Base-by-base conservation (phyloP, 2,888 invertebrate genomes). In the Apotomis betuletana region DNA sequence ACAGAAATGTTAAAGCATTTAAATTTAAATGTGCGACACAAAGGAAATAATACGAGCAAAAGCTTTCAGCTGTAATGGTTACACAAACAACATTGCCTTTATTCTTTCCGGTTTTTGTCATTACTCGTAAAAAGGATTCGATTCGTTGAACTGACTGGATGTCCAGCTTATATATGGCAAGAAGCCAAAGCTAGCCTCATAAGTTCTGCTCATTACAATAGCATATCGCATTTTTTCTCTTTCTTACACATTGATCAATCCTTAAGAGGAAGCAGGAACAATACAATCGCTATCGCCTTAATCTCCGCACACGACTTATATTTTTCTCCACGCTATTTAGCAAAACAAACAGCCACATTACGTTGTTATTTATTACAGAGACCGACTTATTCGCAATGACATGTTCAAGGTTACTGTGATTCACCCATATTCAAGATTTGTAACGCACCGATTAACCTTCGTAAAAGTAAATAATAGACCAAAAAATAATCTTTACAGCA, bases 1-100 rank as follows among this genome's bases (percentile, higher is more conserved):
- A 27, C 27, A 27, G 27, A 27, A 27, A 27, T 27, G 27, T 41
- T 41, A 41, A 41, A 41, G 5, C 6, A 41, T 41, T 41, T 41
- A 6, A 41, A 41, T 27, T 27, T 41, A 41, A 41, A 41, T 6
- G 41, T 41, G 27, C 41, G 41, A 6, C 15, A 3, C 54, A 64
- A 54, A 4, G 0, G 9, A 2, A 54, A 27, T 27, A 15, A 44
- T 54, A 64, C 54, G 27, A 27, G 27, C 44, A 15, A 63, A 62
- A 51, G 27, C 62, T 51, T 51, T 49, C 51, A 12, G 38, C 10
- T 38, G n/a, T 15, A 38, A 44, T 15, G 41, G 44, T 38, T 41
- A 46, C 44, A 57, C 44, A 44, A 55, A 73, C 69, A 52, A 52
- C 38, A 41, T 51, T 46, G 9, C 9, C 44, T 44, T 27, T 27